Conservation (phyloP, 2,113 vertebrate species). For the Gasterosteus aculeatus region DNA sequence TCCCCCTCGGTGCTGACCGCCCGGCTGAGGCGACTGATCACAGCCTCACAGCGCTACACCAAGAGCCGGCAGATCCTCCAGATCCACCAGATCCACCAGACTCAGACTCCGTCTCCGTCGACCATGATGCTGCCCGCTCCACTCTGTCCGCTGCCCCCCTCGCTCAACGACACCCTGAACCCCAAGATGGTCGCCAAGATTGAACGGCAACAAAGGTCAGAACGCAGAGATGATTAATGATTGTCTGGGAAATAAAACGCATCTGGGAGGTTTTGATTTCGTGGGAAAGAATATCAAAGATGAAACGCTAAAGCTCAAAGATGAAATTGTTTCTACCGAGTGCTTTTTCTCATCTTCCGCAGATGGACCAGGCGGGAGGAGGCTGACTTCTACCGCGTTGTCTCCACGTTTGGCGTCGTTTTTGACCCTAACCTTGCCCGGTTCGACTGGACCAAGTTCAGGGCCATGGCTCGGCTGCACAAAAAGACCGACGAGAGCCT, state of each 20-base stretch:
- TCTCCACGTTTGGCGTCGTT: constrained; percentile 97
- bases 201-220: constrained; percentile 95
- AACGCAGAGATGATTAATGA: neutral
- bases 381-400: constrained; percentile 97
- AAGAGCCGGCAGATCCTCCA: constrained; percentile 91
- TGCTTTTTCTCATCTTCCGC: neutral
- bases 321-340: no score
- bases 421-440: constrained; percentile 92
- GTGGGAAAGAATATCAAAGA: neutral
- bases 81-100: constrained; percentile 86
- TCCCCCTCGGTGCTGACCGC: constrained; percentile 94
- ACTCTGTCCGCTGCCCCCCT: constrained; percentile 84
- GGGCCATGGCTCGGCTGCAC: constrained; percentile 96
- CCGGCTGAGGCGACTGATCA: constrained; percentile 94
- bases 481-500: constrained; percentile 98
- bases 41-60: constrained; percentile 93
- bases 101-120: constrained; percentile 80
- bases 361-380: constrained; percentile 99
- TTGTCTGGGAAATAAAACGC: neutral
- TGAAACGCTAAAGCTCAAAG: no score
- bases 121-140: constrained; percentile 81
- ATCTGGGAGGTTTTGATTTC: neutral
- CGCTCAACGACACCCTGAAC: constrained; percentile 87
- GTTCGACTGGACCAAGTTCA: constrained; percentile 99
- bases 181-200: constrained; percentile 98